phyloP scores from a whole-genome alignment of 2,797 vertebrate genomes.

The Karalla daura region DNA sequence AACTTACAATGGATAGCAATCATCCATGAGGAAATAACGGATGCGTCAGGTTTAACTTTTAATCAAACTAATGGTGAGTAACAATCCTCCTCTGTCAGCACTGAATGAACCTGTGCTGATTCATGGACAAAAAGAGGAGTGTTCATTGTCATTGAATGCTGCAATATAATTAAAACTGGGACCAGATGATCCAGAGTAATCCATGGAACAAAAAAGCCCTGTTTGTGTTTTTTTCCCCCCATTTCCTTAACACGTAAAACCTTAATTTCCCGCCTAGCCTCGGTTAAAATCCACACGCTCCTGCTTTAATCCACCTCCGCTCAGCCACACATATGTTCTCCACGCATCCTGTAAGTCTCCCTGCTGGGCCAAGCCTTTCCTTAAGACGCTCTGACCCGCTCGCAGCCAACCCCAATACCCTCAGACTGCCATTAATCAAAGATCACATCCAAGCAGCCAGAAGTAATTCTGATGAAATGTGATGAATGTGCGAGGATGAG shows the following conservation, averaged over 20 bases:
- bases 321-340: conserved; percentile 52
- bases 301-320: conserved; percentile 58
- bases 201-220: not conserved
- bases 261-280: conserved; percentile 47
- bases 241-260: conserved; percentile 42
- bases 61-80: not conserved
- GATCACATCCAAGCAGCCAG: conserved; percentile 38
- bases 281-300: conserved; percentile 44
- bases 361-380: conserved; percentile 41
- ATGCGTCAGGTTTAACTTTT: not conserved
- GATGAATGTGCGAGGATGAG: conserved; percentile 23
- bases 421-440: conserved; percentile 58
- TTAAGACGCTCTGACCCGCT: conserved; percentile 61
- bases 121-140: not conserved
- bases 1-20: not conserved
- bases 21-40: not conserved
- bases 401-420: conserved; percentile 51
- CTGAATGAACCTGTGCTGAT: not conserved
- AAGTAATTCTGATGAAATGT: conserved; percentile 55
- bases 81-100: not conserved
- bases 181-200: not conserved
- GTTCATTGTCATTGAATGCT: not conserved
- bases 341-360: conserved; percentile 44
- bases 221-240: conserved; percentile 25
- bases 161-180: conserved; percentile 1